Conservation (phyloP, 2,113 vertebrate species). For the Phylloscopus trochiloides region DNA sequence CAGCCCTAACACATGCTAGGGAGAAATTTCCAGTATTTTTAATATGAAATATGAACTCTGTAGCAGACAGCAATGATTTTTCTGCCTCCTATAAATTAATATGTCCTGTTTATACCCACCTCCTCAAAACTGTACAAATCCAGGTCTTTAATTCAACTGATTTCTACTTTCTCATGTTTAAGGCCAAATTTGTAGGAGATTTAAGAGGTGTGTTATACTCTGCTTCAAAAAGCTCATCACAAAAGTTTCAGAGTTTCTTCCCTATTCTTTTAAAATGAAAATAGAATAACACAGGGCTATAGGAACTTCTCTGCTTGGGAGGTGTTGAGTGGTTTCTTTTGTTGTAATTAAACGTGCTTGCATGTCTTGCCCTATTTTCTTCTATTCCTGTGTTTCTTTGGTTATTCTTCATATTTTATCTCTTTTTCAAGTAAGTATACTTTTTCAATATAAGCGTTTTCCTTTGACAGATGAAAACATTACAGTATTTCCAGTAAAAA, state of each 20-base stretch:
- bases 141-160: background rate
- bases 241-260: background rate
- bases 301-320: background rate
- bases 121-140: background rate
- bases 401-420: background rate
- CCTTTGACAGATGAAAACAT: background rate
- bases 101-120: background rate
- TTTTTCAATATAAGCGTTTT: background rate
- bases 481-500: background rate
- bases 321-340: background rate
- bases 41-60: background rate
- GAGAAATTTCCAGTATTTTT: background rate
- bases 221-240: background rate
- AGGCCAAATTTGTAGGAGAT: background rate
- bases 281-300: background rate
- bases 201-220: background rate
- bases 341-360: background rate
- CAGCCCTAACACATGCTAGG: background rate
- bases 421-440: background rate
- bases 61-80: background rate
- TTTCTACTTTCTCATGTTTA: background rate
- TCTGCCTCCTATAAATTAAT: background rate
- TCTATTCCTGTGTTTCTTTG: background rate
- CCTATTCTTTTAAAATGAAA: background rate
- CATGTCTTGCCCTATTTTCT: background rate